phyloP scores from a whole-genome alignment of 2,888 invertebrate genomes.

The Chymomyza amoena region DNA sequence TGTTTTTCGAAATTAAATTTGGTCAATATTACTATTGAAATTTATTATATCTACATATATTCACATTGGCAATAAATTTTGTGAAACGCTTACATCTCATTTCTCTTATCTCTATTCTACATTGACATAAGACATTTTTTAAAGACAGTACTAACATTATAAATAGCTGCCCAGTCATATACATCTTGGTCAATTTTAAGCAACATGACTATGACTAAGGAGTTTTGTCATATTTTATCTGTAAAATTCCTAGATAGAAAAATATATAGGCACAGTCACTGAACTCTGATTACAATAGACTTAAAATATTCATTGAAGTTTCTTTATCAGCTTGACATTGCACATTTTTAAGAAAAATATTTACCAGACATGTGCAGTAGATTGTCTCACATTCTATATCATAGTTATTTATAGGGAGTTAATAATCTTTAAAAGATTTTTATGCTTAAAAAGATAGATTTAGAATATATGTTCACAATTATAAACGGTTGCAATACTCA shows the following conservation, averaged over 20 bases:
- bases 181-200: neutral
- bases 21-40: too few relatives aligned
- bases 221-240: neutral
- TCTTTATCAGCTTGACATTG: neutral
- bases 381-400: neutral
- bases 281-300: neutral
- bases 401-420: neutral
- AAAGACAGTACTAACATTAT: neutral
- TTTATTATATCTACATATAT: too few relatives aligned
- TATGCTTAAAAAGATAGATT: too few relatives aligned
- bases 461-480: too few relatives aligned
- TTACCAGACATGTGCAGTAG: neutral
- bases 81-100: neutral
- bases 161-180: neutral
- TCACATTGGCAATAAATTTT: too few relatives aligned
- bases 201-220: neutral
- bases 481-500: too few relatives aligned
- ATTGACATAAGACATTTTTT: neutral
- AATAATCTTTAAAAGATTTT: too few relatives aligned
- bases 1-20: too few relatives aligned
- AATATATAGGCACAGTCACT: neutral
- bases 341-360: neutral
- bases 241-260: neutral
- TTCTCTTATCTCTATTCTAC: neutral
- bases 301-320: neutral